phyloP scores from a whole-genome alignment of 1,140 invertebrate species.

The Amyelois transitella region DNA sequence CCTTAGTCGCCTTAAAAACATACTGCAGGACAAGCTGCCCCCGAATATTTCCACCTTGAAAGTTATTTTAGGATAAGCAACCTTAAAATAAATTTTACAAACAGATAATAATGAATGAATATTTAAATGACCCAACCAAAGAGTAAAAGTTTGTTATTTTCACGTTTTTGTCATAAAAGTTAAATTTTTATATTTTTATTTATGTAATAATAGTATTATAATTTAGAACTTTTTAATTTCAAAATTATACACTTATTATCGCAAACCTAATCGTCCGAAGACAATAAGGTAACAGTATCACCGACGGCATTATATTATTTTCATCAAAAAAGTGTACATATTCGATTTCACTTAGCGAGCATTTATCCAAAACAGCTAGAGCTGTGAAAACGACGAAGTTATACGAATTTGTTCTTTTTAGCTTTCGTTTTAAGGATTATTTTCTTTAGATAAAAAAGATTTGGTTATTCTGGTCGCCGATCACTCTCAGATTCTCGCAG shows the following conservation, averaged over 20 bases:
- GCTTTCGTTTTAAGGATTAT: neutral
- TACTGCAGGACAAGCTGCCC: too few relatives aligned
- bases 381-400: neutral
- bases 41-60: too few relatives aligned
- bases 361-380: conserved; percentile 5
- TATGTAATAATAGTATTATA: too few relatives aligned
- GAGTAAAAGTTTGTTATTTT: too few relatives aligned
- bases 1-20: too few relatives aligned
- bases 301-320: neutral
- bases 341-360: conserved; percentile 31
- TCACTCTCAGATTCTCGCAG: conserved; percentile 23
- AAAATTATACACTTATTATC: neutral
- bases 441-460: neutral
- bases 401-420: neutral
- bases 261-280: neutral
- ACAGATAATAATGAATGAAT: too few relatives aligned
- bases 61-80: too few relatives aligned
- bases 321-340: conserved; percentile 19
- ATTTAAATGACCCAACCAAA: too few relatives aligned
- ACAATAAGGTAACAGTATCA: neutral
- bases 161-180: too few relatives aligned
- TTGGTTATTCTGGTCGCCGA: conserved; percentile 9
- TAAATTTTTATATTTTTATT: too few relatives aligned
- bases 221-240: too few relatives aligned
- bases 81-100: too few relatives aligned